Conservation (phyloP, 2,888 invertebrate species). For the Diaprepes abbreviatus region DNA sequence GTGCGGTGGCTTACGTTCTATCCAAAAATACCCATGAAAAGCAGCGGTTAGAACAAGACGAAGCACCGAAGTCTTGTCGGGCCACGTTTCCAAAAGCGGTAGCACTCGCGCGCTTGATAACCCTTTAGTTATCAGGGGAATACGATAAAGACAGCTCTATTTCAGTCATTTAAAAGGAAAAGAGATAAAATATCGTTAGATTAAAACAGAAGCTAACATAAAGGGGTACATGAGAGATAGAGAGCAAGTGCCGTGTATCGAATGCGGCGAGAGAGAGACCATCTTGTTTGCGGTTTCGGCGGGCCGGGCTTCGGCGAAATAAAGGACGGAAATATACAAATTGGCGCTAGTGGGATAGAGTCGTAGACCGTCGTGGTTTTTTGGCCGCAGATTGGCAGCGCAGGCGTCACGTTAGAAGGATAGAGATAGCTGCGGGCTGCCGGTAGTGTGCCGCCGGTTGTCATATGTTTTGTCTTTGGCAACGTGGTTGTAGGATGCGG, state of each 20-base stretch:
- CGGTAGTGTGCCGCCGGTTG: conserved; percentile 53
- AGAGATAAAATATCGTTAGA: conserved; percentile 59
- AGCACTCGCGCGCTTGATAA: conserved; percentile 68
- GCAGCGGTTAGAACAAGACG: conserved; percentile 57
- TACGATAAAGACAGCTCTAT: conserved; percentile 49
- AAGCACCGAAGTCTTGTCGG: conserved; percentile 59
- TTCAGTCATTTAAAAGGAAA: conserved; percentile 60
- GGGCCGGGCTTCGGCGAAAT: conserved; percentile 78
- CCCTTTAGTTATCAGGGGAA: conserved; percentile 68
- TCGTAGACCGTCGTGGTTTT: conserved; percentile 67
- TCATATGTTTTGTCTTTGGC: conserved; percentile 64
- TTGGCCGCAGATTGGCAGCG: conserved; percentile 65
- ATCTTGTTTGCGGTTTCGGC: conserved; percentile 77
- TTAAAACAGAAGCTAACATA: conserved; percentile 68
- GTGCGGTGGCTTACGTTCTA: conserved; percentile 55
- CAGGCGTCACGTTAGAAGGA: conserved; percentile 66
- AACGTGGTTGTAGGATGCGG: conserved; percentile 63
- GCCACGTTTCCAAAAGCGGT: conserved; percentile 61
- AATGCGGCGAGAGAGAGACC: conserved; percentile 69
- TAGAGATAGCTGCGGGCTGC: conserved; percentile 50
- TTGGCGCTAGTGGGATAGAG: conserved; percentile 69
- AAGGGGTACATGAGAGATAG: conserved; percentile 65
- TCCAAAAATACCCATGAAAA: conserved; percentile 55
- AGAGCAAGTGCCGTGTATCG: conserved; percentile 67
- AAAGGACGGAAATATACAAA: conserved; percentile 77